phyloP scores from a whole-genome alignment of 2,888 invertebrate species.

The Pseudococcus viburni region DNA sequence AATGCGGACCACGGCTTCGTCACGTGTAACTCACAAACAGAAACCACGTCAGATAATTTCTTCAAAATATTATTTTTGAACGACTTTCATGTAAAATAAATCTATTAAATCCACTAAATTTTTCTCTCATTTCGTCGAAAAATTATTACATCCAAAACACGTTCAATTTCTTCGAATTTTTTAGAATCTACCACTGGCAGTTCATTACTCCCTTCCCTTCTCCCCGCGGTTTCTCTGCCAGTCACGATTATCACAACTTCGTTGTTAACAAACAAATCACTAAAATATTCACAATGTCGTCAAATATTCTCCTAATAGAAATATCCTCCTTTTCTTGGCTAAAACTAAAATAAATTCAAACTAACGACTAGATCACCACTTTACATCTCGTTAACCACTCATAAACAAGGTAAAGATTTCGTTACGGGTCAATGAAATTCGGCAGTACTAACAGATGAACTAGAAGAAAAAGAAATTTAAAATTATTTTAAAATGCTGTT shows the following conservation, averaged over 20 bases:
- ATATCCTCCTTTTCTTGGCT: neutral
- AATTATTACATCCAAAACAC: no score
- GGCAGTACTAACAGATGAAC: slow-evolving; percentile 5
- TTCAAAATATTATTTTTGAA: neutral
- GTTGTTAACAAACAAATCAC: neutral
- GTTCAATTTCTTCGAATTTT: no score
- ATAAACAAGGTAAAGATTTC: neutral
- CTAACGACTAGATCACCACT: slow-evolving; percentile 38
- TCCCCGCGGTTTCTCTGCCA: neutral
- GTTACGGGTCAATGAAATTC: neutral
- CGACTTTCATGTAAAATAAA: neutral
- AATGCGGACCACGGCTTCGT: neutral
- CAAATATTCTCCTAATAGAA: neutral
- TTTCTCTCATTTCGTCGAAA: no score
- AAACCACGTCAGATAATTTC: no score
- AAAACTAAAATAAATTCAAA: neutral
- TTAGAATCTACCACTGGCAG: no score
- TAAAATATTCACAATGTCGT: neutral
- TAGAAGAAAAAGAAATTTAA: slow-evolving; percentile 1
- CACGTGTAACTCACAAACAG: neutral
- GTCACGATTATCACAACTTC: neutral
- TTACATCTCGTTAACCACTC: slow-evolving; percentile 20
- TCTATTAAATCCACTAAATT: no score
- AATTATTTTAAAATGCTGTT: slow-evolving; percentile 33
- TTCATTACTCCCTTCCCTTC: neutral